These are phyloP conservation scores for Rhizoglyphus robini DNA, from an alignment of 1,140 invertebrate species.

Conservation along the genomic window DNA sequence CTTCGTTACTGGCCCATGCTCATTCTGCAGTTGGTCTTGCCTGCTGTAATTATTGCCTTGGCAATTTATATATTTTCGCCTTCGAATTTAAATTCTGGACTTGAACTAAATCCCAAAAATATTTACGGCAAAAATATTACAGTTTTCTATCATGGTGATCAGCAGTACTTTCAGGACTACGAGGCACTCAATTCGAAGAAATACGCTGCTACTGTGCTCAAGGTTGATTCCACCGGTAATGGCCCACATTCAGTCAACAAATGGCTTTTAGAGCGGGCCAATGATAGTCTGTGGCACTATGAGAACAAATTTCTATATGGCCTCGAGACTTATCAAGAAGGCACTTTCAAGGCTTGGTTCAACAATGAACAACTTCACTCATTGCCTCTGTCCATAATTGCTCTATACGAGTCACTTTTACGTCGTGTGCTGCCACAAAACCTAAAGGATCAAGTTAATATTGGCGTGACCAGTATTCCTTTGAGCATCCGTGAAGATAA, in stretches of 20 bases:
- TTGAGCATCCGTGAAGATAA: neutral
- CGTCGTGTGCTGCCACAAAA: neutral
- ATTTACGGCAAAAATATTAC: constrained; percentile 21
- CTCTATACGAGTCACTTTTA: constrained; percentile 7
- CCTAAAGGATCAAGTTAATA: neutral
- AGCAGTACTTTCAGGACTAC: neutral
- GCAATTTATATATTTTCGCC: neutral
- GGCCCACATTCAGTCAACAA: neutral
- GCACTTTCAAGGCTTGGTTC: constrained; percentile 9
- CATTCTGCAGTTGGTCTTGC: constrained; percentile 24
- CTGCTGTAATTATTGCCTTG: constrained; percentile 19
- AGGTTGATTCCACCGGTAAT: no score
- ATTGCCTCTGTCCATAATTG: constrained; percentile 4
- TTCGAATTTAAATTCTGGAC: neutral
- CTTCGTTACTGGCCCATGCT: constrained; percentile 24
- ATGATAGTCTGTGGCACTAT: neutral
- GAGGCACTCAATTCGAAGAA: neutral
- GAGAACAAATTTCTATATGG: neutral
- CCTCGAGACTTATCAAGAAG: neutral
- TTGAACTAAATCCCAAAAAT: constrained; percentile 18
- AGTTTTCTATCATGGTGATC: constrained; percentile 16
- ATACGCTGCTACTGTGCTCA: no score
- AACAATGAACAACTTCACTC: constrained; percentile 22
- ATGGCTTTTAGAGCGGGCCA: neutral
- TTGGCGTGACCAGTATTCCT: neutral